A percentile compares a stretch with the other conserved stretches of the same genome.
Evolutionary conservation across 2,888 invertebrate species (phyloP).

Genomic region (Nomada fabriciana): DNA sequence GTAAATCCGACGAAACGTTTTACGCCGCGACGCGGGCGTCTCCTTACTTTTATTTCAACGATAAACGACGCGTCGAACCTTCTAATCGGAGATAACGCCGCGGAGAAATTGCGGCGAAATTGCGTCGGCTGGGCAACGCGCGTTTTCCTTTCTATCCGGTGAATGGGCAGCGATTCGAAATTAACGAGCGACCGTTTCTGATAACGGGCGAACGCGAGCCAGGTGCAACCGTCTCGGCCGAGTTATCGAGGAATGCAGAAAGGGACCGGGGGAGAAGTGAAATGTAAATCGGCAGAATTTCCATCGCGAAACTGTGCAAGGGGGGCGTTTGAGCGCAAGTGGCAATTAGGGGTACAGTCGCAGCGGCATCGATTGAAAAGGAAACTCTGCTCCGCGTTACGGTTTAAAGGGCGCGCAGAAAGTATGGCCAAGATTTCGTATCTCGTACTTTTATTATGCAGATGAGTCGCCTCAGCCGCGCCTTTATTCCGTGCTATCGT

Average conservation of each 20-base stretch:
- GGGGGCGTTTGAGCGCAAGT: constrained; percentile 6
- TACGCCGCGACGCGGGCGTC: background rate
- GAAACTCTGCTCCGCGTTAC: constrained; percentile 12
- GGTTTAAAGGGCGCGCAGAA: constrained; percentile 25
- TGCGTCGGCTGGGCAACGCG: background rate
- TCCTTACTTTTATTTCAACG: background rate
- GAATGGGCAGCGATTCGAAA: constrained; percentile 13
- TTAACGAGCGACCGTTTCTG: constrained; percentile 23
- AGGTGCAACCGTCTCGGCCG: constrained; percentile 11
- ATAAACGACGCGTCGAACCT: background rate
- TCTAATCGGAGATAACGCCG: background rate
- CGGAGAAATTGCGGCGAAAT: background rate
- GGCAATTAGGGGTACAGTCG: constrained; percentile 41
- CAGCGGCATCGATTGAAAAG: constrained; percentile 30
- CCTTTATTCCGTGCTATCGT: constrained; percentile 50
- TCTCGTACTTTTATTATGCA: constrained; percentile 44
- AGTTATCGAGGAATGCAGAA: constrained; percentile 28
- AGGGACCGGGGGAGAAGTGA: background rate
- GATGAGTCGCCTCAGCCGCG: constrained; percentile 48
- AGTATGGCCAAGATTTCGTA: constrained; percentile 50
- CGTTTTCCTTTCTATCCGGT: constrained; percentile 5
- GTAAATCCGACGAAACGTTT: background rate
- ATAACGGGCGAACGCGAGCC: constrained; percentile 7
- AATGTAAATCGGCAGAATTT: constrained; percentile 35
- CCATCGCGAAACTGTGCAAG: constrained; percentile 5